A percentile compares a stretch with the other conserved stretches of the same genome.
phyloP scores from a whole-genome alignment of 1,140 invertebrate genomes.

The Aphelenchoides fujianensis region DNA sequence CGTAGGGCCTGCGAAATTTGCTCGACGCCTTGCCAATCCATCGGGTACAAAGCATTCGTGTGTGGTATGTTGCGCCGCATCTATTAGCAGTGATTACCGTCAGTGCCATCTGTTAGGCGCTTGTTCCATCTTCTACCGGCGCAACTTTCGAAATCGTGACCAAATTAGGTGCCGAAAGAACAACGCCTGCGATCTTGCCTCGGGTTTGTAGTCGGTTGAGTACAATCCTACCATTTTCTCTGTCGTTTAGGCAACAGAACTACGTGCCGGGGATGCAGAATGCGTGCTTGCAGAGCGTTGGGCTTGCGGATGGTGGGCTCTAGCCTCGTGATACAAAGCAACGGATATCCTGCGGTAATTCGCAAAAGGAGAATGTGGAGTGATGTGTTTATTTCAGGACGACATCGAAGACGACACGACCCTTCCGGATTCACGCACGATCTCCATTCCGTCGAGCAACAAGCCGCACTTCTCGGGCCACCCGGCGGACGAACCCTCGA shows the following conservation, averaged over 20 bases:
- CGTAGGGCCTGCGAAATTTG: slow-evolving; percentile 11
- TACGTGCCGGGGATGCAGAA: slow-evolving; percentile 12
- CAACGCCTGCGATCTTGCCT: slow-evolving; percentile 5
- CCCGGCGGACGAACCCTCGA: no score
- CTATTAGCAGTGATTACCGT: background rate
- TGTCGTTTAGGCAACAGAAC: background rate
- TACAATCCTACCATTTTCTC: background rate
- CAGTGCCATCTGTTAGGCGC: background rate
- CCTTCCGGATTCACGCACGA: background rate
- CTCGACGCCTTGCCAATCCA: background rate
- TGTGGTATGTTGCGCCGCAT: background rate
- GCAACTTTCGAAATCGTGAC: slow-evolving; percentile 9
- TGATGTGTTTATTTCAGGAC: no score
- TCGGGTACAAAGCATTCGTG: slow-evolving; percentile 22
- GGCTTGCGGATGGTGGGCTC: slow-evolving; percentile 12
- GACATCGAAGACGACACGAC: slow-evolving; percentile 16
- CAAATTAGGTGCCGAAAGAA: slow-evolving; percentile 10
- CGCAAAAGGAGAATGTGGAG: no score
- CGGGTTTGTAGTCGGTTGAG: background rate
- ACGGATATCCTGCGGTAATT: background rate
- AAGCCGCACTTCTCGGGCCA: background rate
- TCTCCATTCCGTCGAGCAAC: background rate
- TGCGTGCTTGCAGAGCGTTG: slow-evolving; percentile 1
- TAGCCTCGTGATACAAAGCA: slow-evolving; percentile 9
- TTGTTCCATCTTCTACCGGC: slow-evolving; percentile 17